These are phyloP conservation scores for Lutjanus argentimaculatus DNA, from an alignment of 2,797 vertebrate species.

Conservation along the genomic window DNA sequence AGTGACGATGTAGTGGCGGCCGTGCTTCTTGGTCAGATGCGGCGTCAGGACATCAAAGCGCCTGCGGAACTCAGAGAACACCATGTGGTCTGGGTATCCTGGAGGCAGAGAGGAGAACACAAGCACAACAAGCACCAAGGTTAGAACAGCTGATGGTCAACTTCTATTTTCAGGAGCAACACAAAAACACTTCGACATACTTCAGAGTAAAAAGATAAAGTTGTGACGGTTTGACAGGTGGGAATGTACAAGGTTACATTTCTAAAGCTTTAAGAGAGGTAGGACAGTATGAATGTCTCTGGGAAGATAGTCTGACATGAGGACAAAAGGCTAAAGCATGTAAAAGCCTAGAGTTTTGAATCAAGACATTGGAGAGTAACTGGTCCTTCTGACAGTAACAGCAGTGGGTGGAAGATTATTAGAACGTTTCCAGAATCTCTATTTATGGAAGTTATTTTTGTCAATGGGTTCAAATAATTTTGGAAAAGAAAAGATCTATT, in stretches of 20 bases:
- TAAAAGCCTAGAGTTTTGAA: conserved; percentile 1
- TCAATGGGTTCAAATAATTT: conserved; percentile 4
- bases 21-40: conserved; percentile 96
- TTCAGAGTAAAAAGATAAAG: background rate
- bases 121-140: background rate
- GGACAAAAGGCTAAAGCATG: background rate
- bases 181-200: background rate
- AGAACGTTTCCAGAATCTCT: background rate
- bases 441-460: background rate
- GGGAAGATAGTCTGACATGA: background rate
- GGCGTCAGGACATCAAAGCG: conserved; percentile 95
- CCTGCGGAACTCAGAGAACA: conserved; percentile 96
- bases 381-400: background rate
- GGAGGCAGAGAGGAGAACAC: conserved; percentile 24
- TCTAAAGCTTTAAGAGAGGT: conserved; percentile 3
- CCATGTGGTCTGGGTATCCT: conserved; percentile 98
- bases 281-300: background rate
- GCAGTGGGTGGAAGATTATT: background rate
- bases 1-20: conserved; percentile 94
- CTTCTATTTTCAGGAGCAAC: conserved; percentile 3
- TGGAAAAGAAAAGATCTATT: conserved; percentile 10
- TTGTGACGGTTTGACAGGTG: conserved; percentile 2
- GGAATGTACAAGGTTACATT: conserved; percentile 9
- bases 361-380: background rate
- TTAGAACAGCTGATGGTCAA: conserved; percentile 8